Evolutionary conservation across 2,797 vertebrate genomes (phyloP).

Genomic region (Poliocrania exsul): DNA sequence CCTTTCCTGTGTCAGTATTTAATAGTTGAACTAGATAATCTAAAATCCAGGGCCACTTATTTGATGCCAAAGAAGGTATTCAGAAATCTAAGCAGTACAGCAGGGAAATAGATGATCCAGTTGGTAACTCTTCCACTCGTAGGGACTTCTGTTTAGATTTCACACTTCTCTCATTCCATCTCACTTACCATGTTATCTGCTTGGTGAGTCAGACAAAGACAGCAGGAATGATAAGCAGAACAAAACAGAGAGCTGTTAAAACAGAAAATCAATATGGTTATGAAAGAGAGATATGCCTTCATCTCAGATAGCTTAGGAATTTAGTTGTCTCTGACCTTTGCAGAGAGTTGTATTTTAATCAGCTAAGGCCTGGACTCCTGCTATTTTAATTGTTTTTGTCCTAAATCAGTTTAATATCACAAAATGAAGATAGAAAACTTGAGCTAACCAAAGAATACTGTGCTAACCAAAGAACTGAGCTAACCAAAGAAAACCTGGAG

Average conservation of each 20-base stretch:
- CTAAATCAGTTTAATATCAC: too few relatives aligned
- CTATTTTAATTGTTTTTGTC: too few relatives aligned
- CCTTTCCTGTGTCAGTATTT: background rate
- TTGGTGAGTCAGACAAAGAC: conserved; percentile 15
- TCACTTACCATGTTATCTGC: background rate
- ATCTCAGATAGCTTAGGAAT: too few relatives aligned
- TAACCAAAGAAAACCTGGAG: too few relatives aligned
- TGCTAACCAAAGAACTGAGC: too few relatives aligned
- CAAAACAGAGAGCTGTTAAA: background rate
- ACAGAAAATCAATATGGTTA: background rate
- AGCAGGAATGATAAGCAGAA: background rate
- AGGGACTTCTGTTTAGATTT: background rate
- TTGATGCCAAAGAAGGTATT: background rate
- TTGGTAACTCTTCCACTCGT: background rate
- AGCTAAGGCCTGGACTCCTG: too few relatives aligned
- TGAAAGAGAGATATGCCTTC: too few relatives aligned
- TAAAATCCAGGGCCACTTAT: background rate
- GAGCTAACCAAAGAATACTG: too few relatives aligned
- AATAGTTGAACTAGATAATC: background rate
- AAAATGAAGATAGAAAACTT: too few relatives aligned
- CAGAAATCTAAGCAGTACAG: background rate
- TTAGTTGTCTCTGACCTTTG: too few relatives aligned
- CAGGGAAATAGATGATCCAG: background rate
- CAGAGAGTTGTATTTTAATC: too few relatives aligned
- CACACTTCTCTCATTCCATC: background rate